Evolutionary conservation across 2,888 invertebrate genomes (phyloP).

Genomic region (Criorhina ranunculi): DNA sequence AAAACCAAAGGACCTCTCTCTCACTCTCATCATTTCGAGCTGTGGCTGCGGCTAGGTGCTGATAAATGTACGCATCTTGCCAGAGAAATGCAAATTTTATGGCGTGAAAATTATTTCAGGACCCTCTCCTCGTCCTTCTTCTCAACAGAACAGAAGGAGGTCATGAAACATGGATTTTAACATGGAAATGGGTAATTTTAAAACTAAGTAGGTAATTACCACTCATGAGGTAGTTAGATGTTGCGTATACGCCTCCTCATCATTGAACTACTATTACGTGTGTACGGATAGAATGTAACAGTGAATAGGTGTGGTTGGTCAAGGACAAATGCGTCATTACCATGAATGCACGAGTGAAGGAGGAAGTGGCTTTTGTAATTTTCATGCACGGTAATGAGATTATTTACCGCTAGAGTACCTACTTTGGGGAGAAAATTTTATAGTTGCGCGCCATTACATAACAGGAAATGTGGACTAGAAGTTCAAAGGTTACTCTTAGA

Average conservation of each 20-base stretch:
- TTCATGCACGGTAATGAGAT: conserved; percentile 52
- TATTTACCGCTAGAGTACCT: conserved; percentile 16
- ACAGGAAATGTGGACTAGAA: conserved; percentile 16
- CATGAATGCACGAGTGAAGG: conserved; percentile 9
- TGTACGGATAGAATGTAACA: conserved; percentile 2
- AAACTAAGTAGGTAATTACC: conserved; percentile 65
- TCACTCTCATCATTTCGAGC: not conserved
- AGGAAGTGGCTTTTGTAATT: conserved; percentile 53
- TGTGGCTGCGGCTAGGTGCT: conserved; percentile 8
- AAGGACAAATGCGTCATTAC: conserved; percentile 66
- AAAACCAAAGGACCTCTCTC: too few species aligned
- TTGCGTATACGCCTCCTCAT: conserved; percentile 27
- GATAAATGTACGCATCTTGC: conserved; percentile 22
- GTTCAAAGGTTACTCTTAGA: conserved; percentile 13
- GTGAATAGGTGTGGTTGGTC: conserved; percentile 54
- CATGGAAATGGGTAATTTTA: conserved; percentile 46
- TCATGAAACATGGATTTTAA: conserved; percentile 25
- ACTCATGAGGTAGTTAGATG: conserved; percentile 48
- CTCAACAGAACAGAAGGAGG: too few species aligned
- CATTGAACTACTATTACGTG: conserved; percentile 19
- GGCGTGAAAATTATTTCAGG: conserved; percentile 61
- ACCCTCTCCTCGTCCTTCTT: not conserved
- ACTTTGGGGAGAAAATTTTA: conserved; percentile 17
- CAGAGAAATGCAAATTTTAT: conserved; percentile 56
- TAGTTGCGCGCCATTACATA: not conserved